phyloP scores from a whole-genome alignment of 92 coral and sea anemone species.

The Bergia sp. region DNA sequence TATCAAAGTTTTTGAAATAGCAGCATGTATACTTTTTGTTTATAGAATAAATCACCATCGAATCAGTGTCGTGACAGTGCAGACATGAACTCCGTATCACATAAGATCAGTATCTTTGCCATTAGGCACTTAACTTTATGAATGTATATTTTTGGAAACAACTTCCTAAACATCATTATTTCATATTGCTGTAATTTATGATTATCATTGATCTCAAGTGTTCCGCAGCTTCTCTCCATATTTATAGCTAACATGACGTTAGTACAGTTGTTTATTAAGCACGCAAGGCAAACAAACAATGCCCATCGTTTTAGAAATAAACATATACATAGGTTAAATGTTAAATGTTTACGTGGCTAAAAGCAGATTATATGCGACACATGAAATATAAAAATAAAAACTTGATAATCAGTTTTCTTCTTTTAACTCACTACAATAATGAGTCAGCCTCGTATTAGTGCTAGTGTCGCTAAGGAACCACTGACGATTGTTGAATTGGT shows the following conservation, averaged over 20 bases:
- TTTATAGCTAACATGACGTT: not conserved
- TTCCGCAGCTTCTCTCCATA: not conserved
- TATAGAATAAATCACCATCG: not conserved
- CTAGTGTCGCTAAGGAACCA: no score
- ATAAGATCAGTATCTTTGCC: not conserved
- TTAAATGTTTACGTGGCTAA: no score
- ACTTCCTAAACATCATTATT: not conserved
- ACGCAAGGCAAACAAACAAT: slow-evolving; percentile 5
- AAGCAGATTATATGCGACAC: not conserved
- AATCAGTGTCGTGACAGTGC: not conserved
- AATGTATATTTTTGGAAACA: slow-evolving; percentile 8
- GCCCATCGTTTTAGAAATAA: not conserved
- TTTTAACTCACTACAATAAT: no score
- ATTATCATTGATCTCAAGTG: slow-evolving; percentile 4
- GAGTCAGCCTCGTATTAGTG: no score
- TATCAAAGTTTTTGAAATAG: not conserved
- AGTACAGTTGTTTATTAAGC: slow-evolving; percentile 19
- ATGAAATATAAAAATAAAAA: no score
- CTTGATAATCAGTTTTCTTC: no score
- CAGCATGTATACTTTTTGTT: no score
- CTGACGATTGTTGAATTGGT: no score
- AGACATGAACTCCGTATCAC: not conserved
- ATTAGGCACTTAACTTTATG: not conserved
- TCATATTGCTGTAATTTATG: not conserved
- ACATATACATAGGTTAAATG: no score